Conservation (phyloP, 2,797 vertebrate genomes). For the Tenualosa ilisha region DNA sequence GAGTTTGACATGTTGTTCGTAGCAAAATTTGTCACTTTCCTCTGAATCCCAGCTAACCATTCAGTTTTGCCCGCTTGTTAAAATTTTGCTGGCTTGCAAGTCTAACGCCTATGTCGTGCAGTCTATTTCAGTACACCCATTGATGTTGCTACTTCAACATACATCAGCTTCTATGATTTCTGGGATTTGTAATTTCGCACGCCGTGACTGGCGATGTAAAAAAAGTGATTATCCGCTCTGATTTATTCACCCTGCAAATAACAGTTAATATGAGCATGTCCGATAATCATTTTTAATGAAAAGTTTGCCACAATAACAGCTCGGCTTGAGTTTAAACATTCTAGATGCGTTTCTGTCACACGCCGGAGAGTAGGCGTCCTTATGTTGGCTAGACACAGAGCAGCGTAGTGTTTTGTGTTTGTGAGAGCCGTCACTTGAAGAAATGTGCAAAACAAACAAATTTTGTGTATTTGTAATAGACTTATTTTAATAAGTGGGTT, state of each 20-base stretch:
- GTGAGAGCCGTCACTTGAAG: neutral
- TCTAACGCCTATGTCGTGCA: conserved; percentile 19
- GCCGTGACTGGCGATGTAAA: neutral
- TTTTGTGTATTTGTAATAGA: neutral
- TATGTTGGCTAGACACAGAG: conserved; percentile 14
- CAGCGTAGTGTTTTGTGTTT: neutral
- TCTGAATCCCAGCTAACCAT: neutral
- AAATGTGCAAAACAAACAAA: neutral
- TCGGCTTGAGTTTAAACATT: conserved; percentile 13
- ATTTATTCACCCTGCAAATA: neutral
- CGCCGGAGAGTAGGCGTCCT: conserved; percentile 22
- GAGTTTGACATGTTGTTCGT: conserved; percentile 15
- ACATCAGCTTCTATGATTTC: conserved; percentile 12
- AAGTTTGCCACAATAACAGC: conserved; percentile 15
- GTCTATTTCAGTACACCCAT: conserved; percentile 20
- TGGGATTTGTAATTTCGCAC: conserved; percentile 13
- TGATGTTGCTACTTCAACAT: conserved; percentile 18
- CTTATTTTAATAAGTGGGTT: neutral
- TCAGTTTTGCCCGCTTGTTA: conserved; percentile 20
- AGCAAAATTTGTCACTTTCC: neutral
- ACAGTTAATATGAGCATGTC: neutral
- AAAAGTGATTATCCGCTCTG: neutral
- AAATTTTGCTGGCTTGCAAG: conserved; percentile 21
- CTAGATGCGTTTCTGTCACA: conserved; percentile 13
- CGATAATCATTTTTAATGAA: neutral